Evolutionary conservation across 2,113 vertebrate genomes (phyloP), one percentile per base, ranked within the genome.

Genomic region (Montifringilla adamsi): DNA sequence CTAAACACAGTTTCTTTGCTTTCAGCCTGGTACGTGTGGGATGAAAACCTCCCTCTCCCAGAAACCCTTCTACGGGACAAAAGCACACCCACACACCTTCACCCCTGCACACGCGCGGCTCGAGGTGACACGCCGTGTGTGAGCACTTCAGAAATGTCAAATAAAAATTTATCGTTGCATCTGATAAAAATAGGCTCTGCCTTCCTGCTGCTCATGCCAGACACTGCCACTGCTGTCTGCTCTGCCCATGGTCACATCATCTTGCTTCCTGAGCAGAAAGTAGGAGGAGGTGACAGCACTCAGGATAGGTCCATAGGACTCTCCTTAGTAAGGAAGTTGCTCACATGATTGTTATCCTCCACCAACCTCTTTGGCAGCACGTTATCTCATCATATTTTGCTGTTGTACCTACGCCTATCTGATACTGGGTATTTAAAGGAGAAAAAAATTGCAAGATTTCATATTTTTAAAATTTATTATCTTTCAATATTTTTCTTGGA

Each of bases 1-100:
- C 75, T 80, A 67, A 88, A 59, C 69, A 77, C 17, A 53, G 24
- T 84, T 78, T 56, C 80, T 93, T 78, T 90, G 70, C 88, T 93
- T 88, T 92, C 88, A 96, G 85, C 43, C 37, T 67, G 31, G 27
- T 84, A 33, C 0, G 0, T 1, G 67, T 87, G 53, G 85, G 88
- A 73, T 55, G 76, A 73, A 52, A 87, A 67, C 60, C 83, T 89
- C 86, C 68, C 5, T 0, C 82, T 87, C 84, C 4, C 5, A 93
- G 56, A 84, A 94, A 49, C 49, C n/a, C 41, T 87, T 89, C 56
- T 46, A 12, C 0, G 1, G 64, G 35, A 46, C 37, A 63, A 68
- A 89, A 53, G 31, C 46, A 35, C 28, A 0, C 83, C 90, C 79
- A 90, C 88, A 15, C 26, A 19, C 16, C 41, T 43, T 85, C 88